Evolutionary conservation across 2,797 vertebrate genomes (phyloP).

Genomic region (Halcyon leucocephala): DNA sequence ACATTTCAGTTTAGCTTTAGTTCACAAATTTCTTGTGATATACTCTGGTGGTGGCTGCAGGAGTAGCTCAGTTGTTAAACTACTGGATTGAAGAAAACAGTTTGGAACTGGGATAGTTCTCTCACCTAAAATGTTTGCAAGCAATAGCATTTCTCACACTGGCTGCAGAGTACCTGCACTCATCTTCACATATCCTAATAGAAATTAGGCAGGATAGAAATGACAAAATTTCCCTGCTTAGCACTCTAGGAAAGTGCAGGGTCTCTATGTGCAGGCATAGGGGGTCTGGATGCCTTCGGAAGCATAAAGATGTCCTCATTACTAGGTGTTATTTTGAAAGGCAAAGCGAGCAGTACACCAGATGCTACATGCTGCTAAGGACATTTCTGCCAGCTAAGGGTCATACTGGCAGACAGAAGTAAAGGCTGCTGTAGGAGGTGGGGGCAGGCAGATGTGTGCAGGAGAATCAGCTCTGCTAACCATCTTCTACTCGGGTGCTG

Average conservation of each 20-base stretch:
- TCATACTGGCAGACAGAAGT: neutral
- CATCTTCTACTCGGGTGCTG: neutral
- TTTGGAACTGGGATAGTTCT: neutral
- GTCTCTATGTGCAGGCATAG: neutral
- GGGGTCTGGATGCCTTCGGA: neutral
- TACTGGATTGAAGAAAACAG: neutral
- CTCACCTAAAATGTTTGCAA: neutral
- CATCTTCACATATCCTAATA: neutral
- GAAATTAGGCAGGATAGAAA: neutral
- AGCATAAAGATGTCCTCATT: neutral
- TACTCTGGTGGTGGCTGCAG: neutral
- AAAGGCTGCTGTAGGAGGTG: neutral
- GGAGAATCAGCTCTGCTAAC: neutral
- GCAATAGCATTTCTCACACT: neutral
- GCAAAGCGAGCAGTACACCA: neutral
- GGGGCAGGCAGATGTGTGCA: neutral
- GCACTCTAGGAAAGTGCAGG: neutral
- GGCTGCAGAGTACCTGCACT: neutral
- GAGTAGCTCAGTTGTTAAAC: neutral
- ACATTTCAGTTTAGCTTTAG: neutral
- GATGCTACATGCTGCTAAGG: neutral
- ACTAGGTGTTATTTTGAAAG: neutral
- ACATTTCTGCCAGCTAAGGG: neutral
- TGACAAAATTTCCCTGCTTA: neutral
- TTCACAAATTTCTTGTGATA: neutral